Evolutionary conservation across 2,113 vertebrate species (phyloP), one percentile per base, ranked within the genome.

Genomic region (Amazona guildingii): DNA sequence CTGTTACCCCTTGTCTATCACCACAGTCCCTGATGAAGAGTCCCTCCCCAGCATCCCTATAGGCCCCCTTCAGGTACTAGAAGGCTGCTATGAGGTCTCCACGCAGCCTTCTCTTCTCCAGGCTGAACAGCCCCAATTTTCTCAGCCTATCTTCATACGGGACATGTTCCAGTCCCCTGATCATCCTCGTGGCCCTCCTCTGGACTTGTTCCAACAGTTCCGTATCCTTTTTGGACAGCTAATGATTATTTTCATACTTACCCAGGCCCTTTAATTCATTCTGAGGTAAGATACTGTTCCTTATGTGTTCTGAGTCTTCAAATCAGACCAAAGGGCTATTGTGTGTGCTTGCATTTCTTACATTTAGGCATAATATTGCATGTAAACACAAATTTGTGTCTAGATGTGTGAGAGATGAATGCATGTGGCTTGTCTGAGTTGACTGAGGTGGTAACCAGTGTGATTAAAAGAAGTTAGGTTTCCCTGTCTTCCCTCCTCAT

Each of bases 171-270:
- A 21, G 20, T 48, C 20, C 46, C 46, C 46, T 48, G 20, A 48
- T 48, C 46, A 48, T 48, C 46, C 46, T 48, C 2, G 46, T 48
- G 46, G 46, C 46, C 46, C 46, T 48, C 46, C 46, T 48, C 20
- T 48, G 46, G 46, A 48, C 46, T 48, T 48, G 46, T 48, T 48
- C 46, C 46, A 12, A 48, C 46, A 48, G 46, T 48, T 48, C 46
- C 20, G 21, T 48, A 20, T 48, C 46, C 46, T 48, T 48, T 48
- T 48, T 48, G 49, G 63, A 76, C 19, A 83, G 25, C 31, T 62
- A 75, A 86, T 59, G 31, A 49, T 70, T 89, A 67, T 79, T 95
- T 93, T 79, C 59, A 44, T 76, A 63, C 67, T 90, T 94, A 90
- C 82, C 72, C 44, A 76, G 70, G 39, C 29, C 39, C 48, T 90